Conservation (phyloP, 2,113 vertebrate species). For the Campylomormyrus numenius region DNA sequence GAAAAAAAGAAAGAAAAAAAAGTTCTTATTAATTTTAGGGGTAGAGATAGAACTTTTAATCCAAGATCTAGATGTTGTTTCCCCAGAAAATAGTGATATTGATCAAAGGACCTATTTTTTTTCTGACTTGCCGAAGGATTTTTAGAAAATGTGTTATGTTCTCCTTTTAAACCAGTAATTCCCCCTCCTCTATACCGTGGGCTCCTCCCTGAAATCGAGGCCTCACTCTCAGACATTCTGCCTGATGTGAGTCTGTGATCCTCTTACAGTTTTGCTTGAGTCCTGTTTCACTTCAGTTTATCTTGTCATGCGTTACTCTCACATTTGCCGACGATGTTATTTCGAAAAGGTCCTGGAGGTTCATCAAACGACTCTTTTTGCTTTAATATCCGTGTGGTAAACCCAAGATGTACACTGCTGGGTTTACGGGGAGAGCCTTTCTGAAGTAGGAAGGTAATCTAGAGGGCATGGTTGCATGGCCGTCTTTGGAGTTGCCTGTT, state of each 20-base stretch:
- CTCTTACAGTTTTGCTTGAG: not conserved
- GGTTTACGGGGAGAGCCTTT: not conserved
- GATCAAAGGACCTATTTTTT: not conserved
- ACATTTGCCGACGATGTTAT: not conserved
- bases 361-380: not conserved
- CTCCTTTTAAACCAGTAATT: slow-evolving; percentile 2
- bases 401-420: not conserved
- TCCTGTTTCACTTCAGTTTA: not conserved
- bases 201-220: slow-evolving; percentile 16
- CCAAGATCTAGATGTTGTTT: not conserved
- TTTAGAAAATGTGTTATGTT: slow-evolving; percentile 1
- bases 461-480: not conserved
- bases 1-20: not conserved
- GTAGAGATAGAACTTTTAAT: not conserved
- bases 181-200: slow-evolving; percentile 4
- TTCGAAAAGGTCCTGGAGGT: not conserved
- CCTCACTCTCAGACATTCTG: not conserved
- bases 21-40: not conserved
- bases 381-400: not conserved
- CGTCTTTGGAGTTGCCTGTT: not conserved
- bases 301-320: not conserved
- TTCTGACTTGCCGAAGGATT: not conserved
- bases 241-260: not conserved
- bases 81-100: not conserved
- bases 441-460: not conserved